These are phyloP conservation scores for Tenrec ecaudatus DNA, from an alignment of 2,113 vertebrate species.

Conservation along the genomic window DNA sequence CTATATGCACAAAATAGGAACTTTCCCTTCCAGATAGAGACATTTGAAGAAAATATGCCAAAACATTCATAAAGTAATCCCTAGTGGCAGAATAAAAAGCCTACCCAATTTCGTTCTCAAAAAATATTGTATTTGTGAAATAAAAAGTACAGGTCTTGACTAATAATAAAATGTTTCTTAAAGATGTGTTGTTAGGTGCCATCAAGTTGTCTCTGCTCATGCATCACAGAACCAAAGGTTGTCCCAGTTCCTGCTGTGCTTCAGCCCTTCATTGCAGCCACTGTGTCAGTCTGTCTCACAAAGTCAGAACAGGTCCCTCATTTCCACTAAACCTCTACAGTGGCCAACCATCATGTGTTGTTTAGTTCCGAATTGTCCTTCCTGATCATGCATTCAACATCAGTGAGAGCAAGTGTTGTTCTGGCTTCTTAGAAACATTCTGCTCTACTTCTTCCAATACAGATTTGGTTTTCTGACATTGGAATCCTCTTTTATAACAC, in stretches of 20 bases:
- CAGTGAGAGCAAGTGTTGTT: not conserved
- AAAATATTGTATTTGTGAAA: not conserved
- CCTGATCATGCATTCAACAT: not conserved
- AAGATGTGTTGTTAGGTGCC: not conserved
- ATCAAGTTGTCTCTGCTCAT: not conserved
- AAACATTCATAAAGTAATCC: not conserved
- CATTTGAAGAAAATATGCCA: not conserved
- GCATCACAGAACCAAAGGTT: not conserved
- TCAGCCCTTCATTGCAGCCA: not conserved
- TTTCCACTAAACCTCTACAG: not conserved
- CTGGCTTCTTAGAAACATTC: not conserved
- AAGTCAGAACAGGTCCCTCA: not conserved
- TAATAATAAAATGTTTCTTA: not conserved
- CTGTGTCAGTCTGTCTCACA: not conserved
- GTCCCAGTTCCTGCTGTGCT: not conserved
- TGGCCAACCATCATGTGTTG: not conserved
- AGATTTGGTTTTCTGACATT: not conserved
- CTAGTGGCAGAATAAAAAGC: not conserved
- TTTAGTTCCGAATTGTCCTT: not conserved
- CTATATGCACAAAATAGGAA: not conserved
- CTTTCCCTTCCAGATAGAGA: not conserved
- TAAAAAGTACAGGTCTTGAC: constrained; percentile 6
- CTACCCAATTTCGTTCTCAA: not conserved
- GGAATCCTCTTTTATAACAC: not conserved
- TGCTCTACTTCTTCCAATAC: not conserved